Base-by-base conservation (phyloP, 2,113 vertebrate species). In the Manacus vitellinus region DNA sequence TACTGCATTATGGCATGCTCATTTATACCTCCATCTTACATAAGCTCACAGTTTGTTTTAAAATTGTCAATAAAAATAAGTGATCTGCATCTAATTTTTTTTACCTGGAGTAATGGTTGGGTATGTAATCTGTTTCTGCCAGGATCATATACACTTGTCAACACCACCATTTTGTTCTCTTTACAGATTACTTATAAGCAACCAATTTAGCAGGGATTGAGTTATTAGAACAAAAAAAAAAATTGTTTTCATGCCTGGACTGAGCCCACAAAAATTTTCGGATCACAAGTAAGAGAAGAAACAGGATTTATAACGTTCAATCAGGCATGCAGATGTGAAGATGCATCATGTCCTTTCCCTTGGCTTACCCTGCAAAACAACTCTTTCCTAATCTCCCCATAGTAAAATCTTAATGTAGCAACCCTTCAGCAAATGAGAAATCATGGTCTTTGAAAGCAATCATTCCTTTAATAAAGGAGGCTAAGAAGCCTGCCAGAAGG, bases 381-480 rank as follows among this genome's bases (percentile, higher is more conserved):
- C 46, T 66, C n/a, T 67, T 94, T 85, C 74, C 62, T 85, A 54
- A 92, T 80, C 23, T 90, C 59, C 35, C 27, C 0, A 0, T 27
- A 55, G 46, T 47, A 85, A 93, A 88, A 85, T 71, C 75, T 72
- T 89, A 63, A 71, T 70, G 43, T 90, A 74, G 37, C 6, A 80
- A 21, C 7, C 9, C 30, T 83, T 71, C 47, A 77, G 56, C 51
- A 90, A 83, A 70, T 67, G 76, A 62, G 31, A 83, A 92, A 73
- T 12, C 19, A 35, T 43, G 43, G 43, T 70, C 63, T 93, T 92
- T 70, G 59, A 92, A 88, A 31, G 37, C 1, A 2, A 76, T 82
- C 17, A 33, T 79, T 90, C 28, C 23, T 46, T 39, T 78, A 88
- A 37, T 55, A 88, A 88, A 70, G 66, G 41, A 89, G 28, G 12